Base-by-base conservation (phyloP, 2,797 vertebrate species). In the Lophura swinhoii region DNA sequence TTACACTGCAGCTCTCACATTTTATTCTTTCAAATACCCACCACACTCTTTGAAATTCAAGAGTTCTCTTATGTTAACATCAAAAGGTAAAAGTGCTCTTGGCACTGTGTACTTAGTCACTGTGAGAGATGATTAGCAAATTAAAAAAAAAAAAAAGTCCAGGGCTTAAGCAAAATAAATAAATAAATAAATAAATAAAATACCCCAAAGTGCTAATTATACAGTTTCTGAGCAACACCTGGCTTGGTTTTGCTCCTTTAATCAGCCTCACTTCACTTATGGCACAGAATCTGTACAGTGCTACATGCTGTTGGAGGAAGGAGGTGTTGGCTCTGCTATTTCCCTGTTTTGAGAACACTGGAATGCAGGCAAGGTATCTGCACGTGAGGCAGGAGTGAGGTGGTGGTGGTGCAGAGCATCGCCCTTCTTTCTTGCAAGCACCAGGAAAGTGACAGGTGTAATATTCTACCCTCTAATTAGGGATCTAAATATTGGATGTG, bases 41-140 rank as follows among this genome's bases (percentile, higher is more conserved):
- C 94, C 67, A 77, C 94, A 93, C 97, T 97, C 97, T 98, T 98
- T 98, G 97, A 98, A 98, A 98, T 98, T 98, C 97, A 97, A 96
- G 97, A 97, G 97, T 97, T 98, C 97, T 98, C 97, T 97, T 96
- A 97, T 96, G 94, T 82, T 97, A 97, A 97, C 97, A 98, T 98
- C 97, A 97, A 97, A 98, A 97, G 97, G 97, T 98, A 98, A 97
- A 93, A 97, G 96, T 94, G 2, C 22, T 51, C 43, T 59, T 84
- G 92, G 92, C 93, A 96, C 93, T 97, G 94, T 75, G 91, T 46
- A 88, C 94, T 96, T 88, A 96, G 94, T 74, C 94, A 93, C 95
- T 73, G 48, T 8, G 59, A 97, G 95, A 97, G 96, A 97, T 97
- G 96, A 97, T 98, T 98, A 97, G 96, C 56, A 89, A 97, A 97